phyloP scores from a whole-genome alignment of 1,140 invertebrate species.

The Drosophila nebulosa region DNA sequence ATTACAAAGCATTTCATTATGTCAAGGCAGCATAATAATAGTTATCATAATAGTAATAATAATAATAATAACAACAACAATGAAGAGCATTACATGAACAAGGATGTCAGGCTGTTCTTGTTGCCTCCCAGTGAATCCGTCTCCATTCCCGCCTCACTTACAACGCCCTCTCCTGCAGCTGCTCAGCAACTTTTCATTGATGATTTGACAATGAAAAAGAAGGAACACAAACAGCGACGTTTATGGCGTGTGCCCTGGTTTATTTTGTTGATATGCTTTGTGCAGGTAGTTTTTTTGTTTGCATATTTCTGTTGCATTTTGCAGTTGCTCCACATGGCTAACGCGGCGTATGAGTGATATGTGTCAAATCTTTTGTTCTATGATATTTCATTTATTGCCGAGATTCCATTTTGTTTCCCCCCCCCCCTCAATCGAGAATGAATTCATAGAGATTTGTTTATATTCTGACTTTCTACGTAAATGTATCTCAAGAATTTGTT shows the following conservation, averaged over 20 bases:
- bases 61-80: slow-evolving; percentile 11
- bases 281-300: slow-evolving; percentile 53
- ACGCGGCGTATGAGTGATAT: slow-evolving; percentile 46
- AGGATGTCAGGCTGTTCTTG: slow-evolving; percentile 51
- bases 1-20: slow-evolving; percentile 30
- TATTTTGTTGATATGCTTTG: slow-evolving; percentile 59
- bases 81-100: slow-evolving; percentile 27
- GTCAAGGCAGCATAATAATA: slow-evolving; percentile 30
- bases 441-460: not conserved
- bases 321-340: not conserved
- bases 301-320: not conserved
- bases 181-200: slow-evolving; percentile 65
- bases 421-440: not conserved
- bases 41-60: slow-evolving; percentile 24
- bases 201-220: slow-evolving; percentile 43
- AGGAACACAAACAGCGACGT: slow-evolving; percentile 14
- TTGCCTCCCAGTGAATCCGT: slow-evolving; percentile 9
- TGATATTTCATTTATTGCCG: not conserved
- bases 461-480: not conserved
- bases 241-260: slow-evolving; percentile 70
- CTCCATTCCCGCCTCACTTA: too few species aligned
- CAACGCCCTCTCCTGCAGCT: slow-evolving; percentile 22
- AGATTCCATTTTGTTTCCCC: not conserved
- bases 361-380: slow-evolving; percentile 26
- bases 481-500: not conserved